Evolutionary conservation across 2,888 invertebrate species (phyloP), one percentile per base, ranked within the genome.

Genomic region (Diarsia dahlii): DNA sequence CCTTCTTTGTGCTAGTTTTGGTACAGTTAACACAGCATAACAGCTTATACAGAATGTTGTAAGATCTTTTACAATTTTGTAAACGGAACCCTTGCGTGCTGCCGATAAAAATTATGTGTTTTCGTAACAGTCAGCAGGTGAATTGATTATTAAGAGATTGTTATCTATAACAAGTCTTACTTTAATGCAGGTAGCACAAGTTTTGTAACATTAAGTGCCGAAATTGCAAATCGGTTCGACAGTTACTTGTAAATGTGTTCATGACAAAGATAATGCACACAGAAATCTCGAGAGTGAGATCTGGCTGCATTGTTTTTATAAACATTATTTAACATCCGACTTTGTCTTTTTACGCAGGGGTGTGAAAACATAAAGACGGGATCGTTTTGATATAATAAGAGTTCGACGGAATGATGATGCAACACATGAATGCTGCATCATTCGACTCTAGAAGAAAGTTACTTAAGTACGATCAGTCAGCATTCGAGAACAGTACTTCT

Each of bases 151-250:
- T 70, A 34, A 28, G 34, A 74, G 63, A 80, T 80, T 60, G 34
- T 70, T 71, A 71, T 84, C 66, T 70, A 50, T 67, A 84, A 74
- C 62, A 56, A 69, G 74, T 63, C 52, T 52, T 56, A 69, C 39
- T 23, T 39, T 58, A 78, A 52, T n/a, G 50, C 39, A 39, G 6
- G 39, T 50, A 58, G 2, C 56, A 52, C 28, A 60, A 1, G 62
- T 72, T 76, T 70, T 46, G 66, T 84, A 73, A 81, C 9, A 58
- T 48, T 48, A n/a, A 64, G 68, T 39, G 15, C n/a, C 23, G 48
- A 65, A 72, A 66, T 62, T 70, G 58, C 18, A 3, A 62, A 54
- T 65, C 20, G 23, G 1, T 6, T 23, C 6, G 9, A 58, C 9
- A 15, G 15, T 58, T 28, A 15, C 28, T 28, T 58, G 58, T 15